Evolutionary conservation across 2,888 invertebrate species (phyloP), one percentile per base, ranked within the genome.

Genomic region (Drosophila meridiana): DNA sequence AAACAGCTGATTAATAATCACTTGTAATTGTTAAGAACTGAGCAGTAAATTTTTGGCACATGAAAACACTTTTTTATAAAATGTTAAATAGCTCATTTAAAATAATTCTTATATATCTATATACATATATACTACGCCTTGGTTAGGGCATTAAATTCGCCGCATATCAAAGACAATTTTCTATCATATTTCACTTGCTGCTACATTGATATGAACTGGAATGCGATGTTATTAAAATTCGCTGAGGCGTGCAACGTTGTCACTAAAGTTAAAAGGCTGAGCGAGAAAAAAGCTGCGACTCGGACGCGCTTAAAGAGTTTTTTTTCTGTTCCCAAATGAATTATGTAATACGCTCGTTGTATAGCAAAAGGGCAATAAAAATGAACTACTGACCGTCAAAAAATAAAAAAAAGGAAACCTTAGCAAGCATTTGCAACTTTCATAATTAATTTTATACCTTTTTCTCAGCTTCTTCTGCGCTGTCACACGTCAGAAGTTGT

Each of bases 201-300:
- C 53, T 73, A 63, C 73, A 78, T 73, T 69, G 67, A 56, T 73
- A 73, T 47, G 69, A 62, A 69, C 66, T 50, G 76, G 47, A 82
- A 74, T 82, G 70, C 59, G 65, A 82, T 70, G 66, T 82, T 78
- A 79, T 82, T 64, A 69, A 79, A 82, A 75, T 61, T 66, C 65
- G 36, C 53, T 65, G 70, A 74, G 56, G 70, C 82, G 62, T 77
- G 40, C 36, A 69, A 26, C 53, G 42, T 42, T 26, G 48, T 32
- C 56, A 53, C 42, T 40, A 47, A 48, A 42, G 53, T 20, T 32
- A 20, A 61, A 30, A 26, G 53, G 47, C 36, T 50, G 65, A 69
- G 62, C n/a, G 57, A 20, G 62, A 20, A 53, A 73, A 57, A 28
- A 52, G 20, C 38, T 11, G 26, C 14, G n/a, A 57, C 64, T 73